phyloP scores from a whole-genome alignment of 2,113 vertebrate genomes.

The Lepus europaeus region DNA sequence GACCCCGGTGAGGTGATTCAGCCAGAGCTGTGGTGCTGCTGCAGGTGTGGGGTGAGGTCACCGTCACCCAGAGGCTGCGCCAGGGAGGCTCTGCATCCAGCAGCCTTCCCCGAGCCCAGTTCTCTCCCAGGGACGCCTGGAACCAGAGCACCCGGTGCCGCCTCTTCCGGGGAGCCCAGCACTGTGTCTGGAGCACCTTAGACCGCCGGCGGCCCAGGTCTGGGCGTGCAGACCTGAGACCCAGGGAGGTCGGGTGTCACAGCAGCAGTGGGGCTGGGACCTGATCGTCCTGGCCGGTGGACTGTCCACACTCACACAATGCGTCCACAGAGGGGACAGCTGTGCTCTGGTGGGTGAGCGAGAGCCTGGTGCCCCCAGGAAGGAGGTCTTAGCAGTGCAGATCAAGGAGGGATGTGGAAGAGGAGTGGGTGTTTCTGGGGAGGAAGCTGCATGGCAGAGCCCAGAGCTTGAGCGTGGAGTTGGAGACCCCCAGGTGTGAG shows the following conservation, averaged over 20 bases:
- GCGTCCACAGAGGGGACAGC: too few species aligned
- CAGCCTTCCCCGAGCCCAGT: background rate
- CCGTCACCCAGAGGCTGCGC: background rate
- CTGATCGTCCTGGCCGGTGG: background rate
- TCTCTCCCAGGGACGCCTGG: background rate
- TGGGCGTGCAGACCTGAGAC: background rate
- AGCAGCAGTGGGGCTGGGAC: background rate
- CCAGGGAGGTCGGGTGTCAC: too few species aligned
- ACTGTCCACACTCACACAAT: rapidly evolving
- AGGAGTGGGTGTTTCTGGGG: rapidly evolving
- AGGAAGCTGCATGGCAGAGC: rapidly evolving
- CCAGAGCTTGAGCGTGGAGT: background rate
- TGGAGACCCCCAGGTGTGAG: background rate
- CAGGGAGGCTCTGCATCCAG: background rate
- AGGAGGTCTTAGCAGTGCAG: background rate
- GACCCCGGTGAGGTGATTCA: background rate
- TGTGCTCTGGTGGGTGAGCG: background rate
- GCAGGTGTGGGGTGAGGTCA: background rate
- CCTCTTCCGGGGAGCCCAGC: background rate
- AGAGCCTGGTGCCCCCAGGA: background rate
- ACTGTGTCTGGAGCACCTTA: background rate
- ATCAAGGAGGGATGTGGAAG: background rate
- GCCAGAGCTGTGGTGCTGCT: rapidly evolving
- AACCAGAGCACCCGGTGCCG: rapidly evolving
- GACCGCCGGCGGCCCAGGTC: background rate